phyloP scores from a whole-genome alignment of 1,140 invertebrate genomes.

The Pseudomyrmex dendroicus region DNA sequence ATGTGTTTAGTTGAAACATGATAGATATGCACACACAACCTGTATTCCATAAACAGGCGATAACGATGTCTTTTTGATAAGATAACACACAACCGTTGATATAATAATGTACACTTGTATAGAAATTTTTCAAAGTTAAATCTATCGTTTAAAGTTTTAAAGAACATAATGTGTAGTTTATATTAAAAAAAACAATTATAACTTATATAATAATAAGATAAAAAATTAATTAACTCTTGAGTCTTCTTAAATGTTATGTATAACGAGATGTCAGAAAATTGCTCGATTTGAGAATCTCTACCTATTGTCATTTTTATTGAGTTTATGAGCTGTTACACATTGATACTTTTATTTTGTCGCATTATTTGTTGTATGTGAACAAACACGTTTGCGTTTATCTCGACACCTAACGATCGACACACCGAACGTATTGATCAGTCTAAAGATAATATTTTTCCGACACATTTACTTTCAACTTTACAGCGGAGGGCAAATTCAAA shows the following conservation, averaged over 20 bases:
- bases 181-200: no score
- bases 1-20: constrained; percentile 41
- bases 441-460: not conserved
- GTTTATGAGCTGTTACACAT: no score
- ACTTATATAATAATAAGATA: no score
- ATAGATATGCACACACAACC: constrained; percentile 21
- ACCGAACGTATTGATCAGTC: not conserved
- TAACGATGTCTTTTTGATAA: not conserved
- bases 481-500: constrained; percentile 5
- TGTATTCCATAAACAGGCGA: not conserved
- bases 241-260: no score
- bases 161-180: no score
- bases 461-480: constrained; percentile 13
- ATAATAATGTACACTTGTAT: no score
- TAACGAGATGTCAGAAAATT: no score
- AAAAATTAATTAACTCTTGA: no score
- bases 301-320: no score
- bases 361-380: not conserved
- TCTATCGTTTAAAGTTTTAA: not conserved
- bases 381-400: not conserved
- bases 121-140: not conserved
- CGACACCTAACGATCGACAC: not conserved
- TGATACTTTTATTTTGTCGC: no score
- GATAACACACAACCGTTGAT: no score
- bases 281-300: no score